Conservation (phyloP, 2,113 vertebrate genomes). For the Crypturellus undulatus region DNA sequence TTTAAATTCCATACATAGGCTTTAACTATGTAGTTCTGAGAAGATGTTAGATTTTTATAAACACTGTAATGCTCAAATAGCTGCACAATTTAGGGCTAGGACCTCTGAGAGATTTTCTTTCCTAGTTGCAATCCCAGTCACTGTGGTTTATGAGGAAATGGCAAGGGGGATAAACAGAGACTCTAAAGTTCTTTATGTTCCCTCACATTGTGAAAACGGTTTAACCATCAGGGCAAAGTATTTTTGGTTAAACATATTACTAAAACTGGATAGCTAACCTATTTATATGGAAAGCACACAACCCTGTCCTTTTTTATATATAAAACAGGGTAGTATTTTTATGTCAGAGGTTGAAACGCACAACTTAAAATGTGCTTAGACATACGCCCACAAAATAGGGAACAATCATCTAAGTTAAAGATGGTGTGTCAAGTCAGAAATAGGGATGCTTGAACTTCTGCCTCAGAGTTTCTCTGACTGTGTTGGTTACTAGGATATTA, state of each 20-base stretch:
- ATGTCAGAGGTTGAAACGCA: background rate
- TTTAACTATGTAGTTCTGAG: background rate
- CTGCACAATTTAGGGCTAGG: background rate
- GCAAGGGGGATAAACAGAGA: background rate
- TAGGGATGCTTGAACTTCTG: background rate
- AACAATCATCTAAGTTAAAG: background rate
- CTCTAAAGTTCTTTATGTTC: background rate
- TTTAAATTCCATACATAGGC: background rate
- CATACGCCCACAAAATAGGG: background rate
- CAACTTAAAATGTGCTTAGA: background rate
- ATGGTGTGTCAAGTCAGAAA: background rate
- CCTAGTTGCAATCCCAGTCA: background rate
- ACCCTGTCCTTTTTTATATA: background rate
- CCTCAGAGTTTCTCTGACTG: background rate
- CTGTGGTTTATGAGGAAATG: background rate
- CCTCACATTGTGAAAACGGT: background rate
- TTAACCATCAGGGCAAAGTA: background rate
- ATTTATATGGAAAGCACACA: background rate
- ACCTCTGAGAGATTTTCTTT: background rate
- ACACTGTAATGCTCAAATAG: background rate
- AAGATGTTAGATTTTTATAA: background rate
- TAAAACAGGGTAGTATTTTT: background rate
- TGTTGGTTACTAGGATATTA: background rate
- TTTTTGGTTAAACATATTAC: background rate
- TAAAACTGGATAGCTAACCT: accelerated